Base-by-base conservation (phyloP, 1,140 invertebrate species). In the Trichonephila inaurata region DNA sequence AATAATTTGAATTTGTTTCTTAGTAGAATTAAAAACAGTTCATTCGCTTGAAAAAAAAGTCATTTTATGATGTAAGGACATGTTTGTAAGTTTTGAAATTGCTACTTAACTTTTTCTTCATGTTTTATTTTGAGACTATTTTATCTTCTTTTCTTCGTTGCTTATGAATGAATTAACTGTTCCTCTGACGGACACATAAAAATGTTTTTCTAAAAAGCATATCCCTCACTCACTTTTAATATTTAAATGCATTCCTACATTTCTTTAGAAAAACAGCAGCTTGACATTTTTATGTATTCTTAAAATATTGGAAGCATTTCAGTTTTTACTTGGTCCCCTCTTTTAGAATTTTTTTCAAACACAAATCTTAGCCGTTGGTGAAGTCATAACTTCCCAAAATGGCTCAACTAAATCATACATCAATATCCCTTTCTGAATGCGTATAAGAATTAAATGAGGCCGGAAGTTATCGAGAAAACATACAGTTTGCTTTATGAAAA, bases 381-480 rank as follows among this genome's bases (percentile, higher is more conserved):
- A 69, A 69, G 24, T 14, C 72, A 61, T 81, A 51, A 60, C 40
- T 90, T 58, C 44, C 16, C 18, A 81, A 58, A 91, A 91, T 91
- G 58, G n/a, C 69, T 81, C 28, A n/a, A 16, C 51, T 62, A 62
- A 69, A 91, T 91, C 89, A 81, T 91, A 24, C 60, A 82, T 33
- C 21, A 81, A 91, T 91, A 64, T 91, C 33, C 40, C 19, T 58
- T 83, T 85, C 77, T 14, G n/a, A 85, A 83, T 83, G 33, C 83
- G 60, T 60, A 85, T 51, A 64, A 91, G 81, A 91, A 83, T 83
- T 82, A 91, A 91, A 91, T 91, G 77, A 91, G 24, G 44, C 90
- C 28, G 33, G 33, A 83, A 91, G 90, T 44, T 24, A 83, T 91
- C 40, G 40, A 33, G 24, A 10, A 83, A 28, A 83, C 69, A 91